Evolutionary conservation across 2,888 invertebrate species (phyloP).

Genomic region (Amaurobius ferox): DNA sequence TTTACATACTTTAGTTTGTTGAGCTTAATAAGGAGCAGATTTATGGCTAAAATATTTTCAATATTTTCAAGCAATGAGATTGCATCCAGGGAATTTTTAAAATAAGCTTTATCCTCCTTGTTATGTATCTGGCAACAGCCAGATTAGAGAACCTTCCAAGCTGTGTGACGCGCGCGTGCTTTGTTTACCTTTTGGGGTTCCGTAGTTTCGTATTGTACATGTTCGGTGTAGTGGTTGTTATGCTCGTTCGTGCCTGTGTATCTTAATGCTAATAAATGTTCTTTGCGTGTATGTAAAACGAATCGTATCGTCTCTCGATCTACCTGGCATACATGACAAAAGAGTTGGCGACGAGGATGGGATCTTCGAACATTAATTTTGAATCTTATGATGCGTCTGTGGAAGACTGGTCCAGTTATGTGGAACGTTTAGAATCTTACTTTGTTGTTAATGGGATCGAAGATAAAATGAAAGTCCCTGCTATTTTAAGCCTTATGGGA

Average conservation of each 20-base stretch:
- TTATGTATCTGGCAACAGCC: conserved; percentile 54
- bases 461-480: conserved; percentile 43
- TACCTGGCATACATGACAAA: conserved; percentile 42
- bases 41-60: too few relatives aligned
- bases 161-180: conserved; percentile 31
- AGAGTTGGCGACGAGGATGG: conserved; percentile 40
- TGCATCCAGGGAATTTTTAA: too few relatives aligned
- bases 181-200: too few relatives aligned
- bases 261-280: conserved; percentile 44
- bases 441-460: conserved; percentile 53
- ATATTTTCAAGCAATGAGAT: too few relatives aligned
- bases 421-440: conserved; percentile 48
- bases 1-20: too few relatives aligned
- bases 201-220: conserved; percentile 37
- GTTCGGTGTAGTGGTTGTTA: conserved; percentile 37
- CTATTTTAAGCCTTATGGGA: conserved; percentile 49
- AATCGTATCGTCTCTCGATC: conserved; percentile 47
- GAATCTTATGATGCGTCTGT: conserved; percentile 49
- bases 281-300: conserved; percentile 50
- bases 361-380: conserved; percentile 49
- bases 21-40: too few relatives aligned
- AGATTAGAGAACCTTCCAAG: conserved; percentile 41
- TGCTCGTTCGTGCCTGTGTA: conserved; percentile 41
- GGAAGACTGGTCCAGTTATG: conserved; percentile 51
- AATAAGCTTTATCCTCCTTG: too few relatives aligned